Evolutionary conservation across 2,888 invertebrate genomes (phyloP).

Genomic region (Agrotis puta): DNA sequence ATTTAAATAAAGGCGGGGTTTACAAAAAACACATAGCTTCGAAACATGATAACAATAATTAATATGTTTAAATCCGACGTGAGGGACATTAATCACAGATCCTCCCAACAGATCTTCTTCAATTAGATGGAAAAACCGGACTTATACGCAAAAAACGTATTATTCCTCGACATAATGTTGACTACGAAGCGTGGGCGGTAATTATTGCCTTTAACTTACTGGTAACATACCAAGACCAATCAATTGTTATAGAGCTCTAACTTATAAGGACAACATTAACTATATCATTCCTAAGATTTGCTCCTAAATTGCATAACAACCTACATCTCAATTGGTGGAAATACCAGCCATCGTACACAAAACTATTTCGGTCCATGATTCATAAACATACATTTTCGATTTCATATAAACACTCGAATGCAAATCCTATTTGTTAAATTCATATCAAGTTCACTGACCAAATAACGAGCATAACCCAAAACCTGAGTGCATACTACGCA

Average conservation of each 20-base stretch:
- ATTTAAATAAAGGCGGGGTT: slow-evolving; percentile 57
- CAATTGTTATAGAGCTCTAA: slow-evolving; percentile 56
- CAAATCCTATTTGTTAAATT: slow-evolving; percentile 66
- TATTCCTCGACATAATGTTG: slow-evolving; percentile 56
- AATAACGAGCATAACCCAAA: slow-evolving; percentile 67
- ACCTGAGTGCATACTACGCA: slow-evolving; percentile 45
- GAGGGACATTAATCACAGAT: slow-evolving; percentile 51
- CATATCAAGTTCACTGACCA: slow-evolving; percentile 76
- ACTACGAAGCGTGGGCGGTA: slow-evolving; percentile 70
- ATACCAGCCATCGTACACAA: slow-evolving; percentile 56
- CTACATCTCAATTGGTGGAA: slow-evolving; percentile 52
- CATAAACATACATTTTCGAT: slow-evolving; percentile 69
- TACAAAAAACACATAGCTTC: slow-evolving; percentile 46
- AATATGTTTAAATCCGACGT: slow-evolving; percentile 52
- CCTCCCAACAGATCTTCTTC: slow-evolving; percentile 54
- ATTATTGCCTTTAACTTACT: slow-evolving; percentile 71
- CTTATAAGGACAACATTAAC: slow-evolving; percentile 56
- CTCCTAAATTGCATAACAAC: slow-evolving; percentile 53
- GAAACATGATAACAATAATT: slow-evolving; percentile 48
- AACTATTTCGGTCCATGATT: slow-evolving; percentile 73
- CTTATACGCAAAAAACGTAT: slow-evolving; percentile 52
- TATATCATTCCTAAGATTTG: slow-evolving; percentile 40
- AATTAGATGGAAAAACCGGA: slow-evolving; percentile 59
- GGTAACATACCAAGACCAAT: slow-evolving; percentile 46
- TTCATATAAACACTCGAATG: slow-evolving; percentile 72